Evolutionary conservation across 1,140 invertebrate species (phyloP).

Genomic region (Diachasma alloeum): DNA sequence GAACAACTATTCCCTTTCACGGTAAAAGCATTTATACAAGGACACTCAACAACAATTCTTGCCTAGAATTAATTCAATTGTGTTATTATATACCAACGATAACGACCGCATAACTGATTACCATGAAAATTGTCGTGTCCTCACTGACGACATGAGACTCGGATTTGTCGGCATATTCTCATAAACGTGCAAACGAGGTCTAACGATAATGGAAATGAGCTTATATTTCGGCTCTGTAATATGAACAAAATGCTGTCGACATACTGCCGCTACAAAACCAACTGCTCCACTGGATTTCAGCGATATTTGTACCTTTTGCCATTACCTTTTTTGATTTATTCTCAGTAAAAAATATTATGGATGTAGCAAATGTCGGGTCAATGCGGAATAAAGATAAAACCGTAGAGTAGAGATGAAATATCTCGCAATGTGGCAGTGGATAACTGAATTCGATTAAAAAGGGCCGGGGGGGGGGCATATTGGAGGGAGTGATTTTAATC

Average conservation of each 20-base stretch:
- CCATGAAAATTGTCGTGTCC: neutral
- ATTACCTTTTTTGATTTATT: neutral
- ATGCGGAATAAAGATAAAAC: neutral
- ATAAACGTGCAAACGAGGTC: conserved; percentile 26
- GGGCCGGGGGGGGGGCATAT: neutral
- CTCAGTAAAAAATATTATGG: neutral
- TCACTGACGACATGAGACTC: neutral
- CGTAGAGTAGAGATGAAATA: neutral
- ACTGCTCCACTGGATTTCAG: neutral
- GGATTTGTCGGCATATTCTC: neutral
- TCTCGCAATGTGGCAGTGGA: neutral
- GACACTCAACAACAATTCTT: neutral
- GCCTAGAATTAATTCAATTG: neutral
- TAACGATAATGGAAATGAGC: conserved; percentile 27
- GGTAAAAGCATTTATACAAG: too few relatives aligned
- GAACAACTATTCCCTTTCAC: too few relatives aligned
- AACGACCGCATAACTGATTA: neutral
- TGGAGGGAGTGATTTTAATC: too few relatives aligned
- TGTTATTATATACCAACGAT: neutral
- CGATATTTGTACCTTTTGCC: neutral
- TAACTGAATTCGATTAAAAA: neutral
- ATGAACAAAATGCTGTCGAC: neutral
- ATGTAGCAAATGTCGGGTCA: neutral
- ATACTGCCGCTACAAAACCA: neutral
- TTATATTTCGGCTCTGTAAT: conserved; percentile 8